These are phyloP conservation scores for Archips xylosteana DNA, from an alignment of 2,888 invertebrate species.

Conservation along the genomic window DNA sequence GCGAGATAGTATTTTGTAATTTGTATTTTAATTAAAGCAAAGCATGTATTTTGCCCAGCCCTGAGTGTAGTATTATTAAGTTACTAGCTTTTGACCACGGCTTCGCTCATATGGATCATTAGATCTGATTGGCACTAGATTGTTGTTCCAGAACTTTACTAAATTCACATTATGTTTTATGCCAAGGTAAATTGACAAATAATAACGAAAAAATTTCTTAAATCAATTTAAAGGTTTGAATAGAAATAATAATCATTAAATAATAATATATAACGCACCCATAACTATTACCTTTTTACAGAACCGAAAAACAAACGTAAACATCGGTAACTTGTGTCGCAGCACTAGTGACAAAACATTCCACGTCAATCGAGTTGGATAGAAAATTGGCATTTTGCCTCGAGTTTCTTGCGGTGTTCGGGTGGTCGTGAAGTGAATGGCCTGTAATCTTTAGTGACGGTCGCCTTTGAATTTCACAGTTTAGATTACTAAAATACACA, in stretches of 20 bases:
- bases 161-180: too few relatives aligned
- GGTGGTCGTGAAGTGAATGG: slow-evolving; percentile 76
- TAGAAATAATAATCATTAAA: not conserved
- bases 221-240: too few relatives aligned
- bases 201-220: too few relatives aligned
- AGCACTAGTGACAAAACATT: slow-evolving; percentile 77
- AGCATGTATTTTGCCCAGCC: too few relatives aligned
- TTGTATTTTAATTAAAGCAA: too few relatives aligned
- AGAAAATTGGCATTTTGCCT: slow-evolving; percentile 78
- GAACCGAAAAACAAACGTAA: slow-evolving; percentile 25
- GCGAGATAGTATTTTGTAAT: too few relatives aligned
- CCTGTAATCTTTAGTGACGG: slow-evolving; percentile 63
- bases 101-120: too few relatives aligned
- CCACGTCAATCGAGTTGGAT: slow-evolving; percentile 86
- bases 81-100: too few relatives aligned
- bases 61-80: too few relatives aligned
- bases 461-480: slow-evolving; percentile 57
- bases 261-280: not conserved
- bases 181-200: too few relatives aligned
- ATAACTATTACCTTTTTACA: not conserved
- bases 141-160: too few relatives aligned
- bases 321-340: slow-evolving; percentile 36
- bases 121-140: too few relatives aligned
- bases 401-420: slow-evolving; percentile 66
- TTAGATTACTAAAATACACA: slow-evolving; percentile 51